Base-by-base conservation (phyloP, 2,888 invertebrate genomes). In the Pediacus dermestoides region DNA sequence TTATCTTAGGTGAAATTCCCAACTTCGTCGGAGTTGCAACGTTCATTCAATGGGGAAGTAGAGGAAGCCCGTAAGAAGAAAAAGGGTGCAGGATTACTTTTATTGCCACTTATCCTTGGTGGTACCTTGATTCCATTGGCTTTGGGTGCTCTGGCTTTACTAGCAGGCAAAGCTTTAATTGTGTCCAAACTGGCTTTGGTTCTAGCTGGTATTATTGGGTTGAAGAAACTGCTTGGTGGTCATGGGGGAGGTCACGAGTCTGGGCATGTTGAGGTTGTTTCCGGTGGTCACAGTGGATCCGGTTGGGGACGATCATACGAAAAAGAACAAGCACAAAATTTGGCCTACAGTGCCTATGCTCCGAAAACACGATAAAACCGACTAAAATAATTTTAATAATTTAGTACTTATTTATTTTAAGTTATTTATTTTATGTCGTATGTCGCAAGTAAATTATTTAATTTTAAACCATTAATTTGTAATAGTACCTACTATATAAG, bases 121-220 rank as follows among this genome's bases (percentile, higher is more conserved):
- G 88, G 88, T 35, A 87, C 87, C 56, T 71, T 89, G 63, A 80
- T 89, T 25, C 89, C 89, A 3, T 70, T 90, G 34, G 88, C 88
- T 2, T 81, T 88, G 43, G 89, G 88, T 40, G 88, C 87, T 4
- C 67, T 90, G 14, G 88, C 88, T 11, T 74, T 90, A 33, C 66
- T 89, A 37, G 88, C 89, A 26, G 89, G 89, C 52, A 90, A 90
- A 67, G 89, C 89, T 25, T 69, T 89, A 47, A 88, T 89, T 53
- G 85, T 89, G 30, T 87, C 88, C 48, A 89, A 89, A 63, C 69
- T 89, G 52, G 89, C 89, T 0, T 68, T 89, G 35, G 87, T 88
- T 1, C 70, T 89, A 32, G 88, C 89, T 41, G 85, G 83, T 50
- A 88, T 89, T 55, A 86, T 89, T 52, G 89, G 88, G 2, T 72